These are phyloP conservation scores for Oxyruncus cristatus DNA, from an alignment of 2,113 vertebrate species.

Conservation along the genomic window DNA sequence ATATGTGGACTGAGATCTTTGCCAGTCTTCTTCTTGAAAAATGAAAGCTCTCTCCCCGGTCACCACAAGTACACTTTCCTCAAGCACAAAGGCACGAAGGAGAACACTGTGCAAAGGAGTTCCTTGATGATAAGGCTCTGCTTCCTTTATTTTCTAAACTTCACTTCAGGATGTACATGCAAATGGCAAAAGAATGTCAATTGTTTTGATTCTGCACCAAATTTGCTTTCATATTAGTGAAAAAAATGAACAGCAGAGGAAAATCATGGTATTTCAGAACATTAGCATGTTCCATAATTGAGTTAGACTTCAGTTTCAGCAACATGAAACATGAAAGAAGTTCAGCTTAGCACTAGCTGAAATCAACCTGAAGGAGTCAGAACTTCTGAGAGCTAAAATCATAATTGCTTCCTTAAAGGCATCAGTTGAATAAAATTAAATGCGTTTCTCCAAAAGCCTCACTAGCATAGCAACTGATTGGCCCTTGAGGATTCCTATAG, in stretches of 20 bases:
- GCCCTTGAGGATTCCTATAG: constrained; percentile 59
- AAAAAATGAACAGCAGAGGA: not conserved
- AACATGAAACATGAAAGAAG: not conserved
- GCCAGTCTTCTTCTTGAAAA: not conserved
- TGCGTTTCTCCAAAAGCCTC: constrained; percentile 55
- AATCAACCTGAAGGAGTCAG: constrained; percentile 51
- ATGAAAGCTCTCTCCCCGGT: not conserved
- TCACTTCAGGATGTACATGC: not conserved
- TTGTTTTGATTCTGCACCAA: not conserved
- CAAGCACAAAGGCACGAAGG: not conserved
- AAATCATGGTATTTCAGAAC: not conserved
- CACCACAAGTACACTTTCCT: not conserved
- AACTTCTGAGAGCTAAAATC: constrained; percentile 47
- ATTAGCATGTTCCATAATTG: not conserved
- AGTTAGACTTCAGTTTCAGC: not conserved
- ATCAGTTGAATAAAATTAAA: constrained; percentile 61
- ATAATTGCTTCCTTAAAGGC: constrained; percentile 62
- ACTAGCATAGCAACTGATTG: constrained; percentile 63
- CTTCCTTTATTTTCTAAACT: not conserved
- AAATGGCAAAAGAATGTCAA: not conserved
- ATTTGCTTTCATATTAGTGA: not conserved
- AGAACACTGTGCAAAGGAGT: not conserved
- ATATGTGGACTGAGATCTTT: not conserved
- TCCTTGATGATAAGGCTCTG: not conserved
- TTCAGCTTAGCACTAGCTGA: not conserved